phyloP scores from a whole-genome alignment of 1,140 invertebrate genomes.

The Heliconius himera region DNA sequence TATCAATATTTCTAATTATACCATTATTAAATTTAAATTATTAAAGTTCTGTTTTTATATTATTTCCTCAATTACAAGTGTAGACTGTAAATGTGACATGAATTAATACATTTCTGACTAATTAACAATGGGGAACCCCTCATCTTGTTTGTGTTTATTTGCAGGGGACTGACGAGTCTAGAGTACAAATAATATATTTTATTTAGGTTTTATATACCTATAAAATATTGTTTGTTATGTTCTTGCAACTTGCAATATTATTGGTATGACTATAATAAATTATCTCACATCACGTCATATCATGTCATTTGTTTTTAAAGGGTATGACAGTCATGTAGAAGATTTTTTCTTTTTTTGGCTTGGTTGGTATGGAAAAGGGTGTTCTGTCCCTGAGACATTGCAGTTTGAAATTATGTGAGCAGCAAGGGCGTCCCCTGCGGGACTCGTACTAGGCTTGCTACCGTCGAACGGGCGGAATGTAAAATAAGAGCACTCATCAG shows the following conservation, averaged over 20 bases:
- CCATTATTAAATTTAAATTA: too few species aligned
- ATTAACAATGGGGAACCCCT: constrained; percentile 18
- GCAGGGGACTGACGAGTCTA: not conserved
- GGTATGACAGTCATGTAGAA: too few species aligned
- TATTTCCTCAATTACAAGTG: not conserved
- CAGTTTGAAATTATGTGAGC: too few species aligned
- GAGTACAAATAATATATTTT: constrained; percentile 3
- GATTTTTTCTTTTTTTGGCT: too few species aligned
- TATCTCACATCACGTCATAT: not conserved
- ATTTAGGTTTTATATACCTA: not conserved
- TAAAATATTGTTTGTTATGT: not conserved
- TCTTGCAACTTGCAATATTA: constrained; percentile 2
- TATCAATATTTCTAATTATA: too few species aligned
- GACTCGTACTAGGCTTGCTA: too few species aligned
- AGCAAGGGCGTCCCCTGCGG: too few species aligned
- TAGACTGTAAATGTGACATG: not conserved
- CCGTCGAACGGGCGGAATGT: too few species aligned
- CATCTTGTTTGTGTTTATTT: constrained; percentile 13
- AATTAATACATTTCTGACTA: constrained; percentile 4
- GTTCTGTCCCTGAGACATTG: too few species aligned
- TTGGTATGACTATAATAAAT: not conserved
- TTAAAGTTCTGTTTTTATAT: too few species aligned
- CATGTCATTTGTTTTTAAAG: not conserved
- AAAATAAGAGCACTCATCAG: too few species aligned
- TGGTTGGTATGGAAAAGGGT: too few species aligned